Evolutionary conservation across 2,888 invertebrate species (phyloP).

Genomic region (Nomada fucata): DNA sequence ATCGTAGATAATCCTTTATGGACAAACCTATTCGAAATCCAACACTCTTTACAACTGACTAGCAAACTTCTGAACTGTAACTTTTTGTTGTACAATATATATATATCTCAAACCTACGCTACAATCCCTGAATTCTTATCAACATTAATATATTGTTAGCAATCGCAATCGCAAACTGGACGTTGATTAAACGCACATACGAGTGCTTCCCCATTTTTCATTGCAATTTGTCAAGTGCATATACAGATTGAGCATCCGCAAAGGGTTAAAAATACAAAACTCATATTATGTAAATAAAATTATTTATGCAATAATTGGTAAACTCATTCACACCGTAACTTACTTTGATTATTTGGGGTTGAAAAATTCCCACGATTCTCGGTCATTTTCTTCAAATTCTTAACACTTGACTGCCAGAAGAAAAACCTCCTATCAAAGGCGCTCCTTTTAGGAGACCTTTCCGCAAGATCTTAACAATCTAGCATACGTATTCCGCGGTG

Average conservation of each 20-base stretch:
- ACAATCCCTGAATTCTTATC: no score
- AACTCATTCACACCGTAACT: background rate
- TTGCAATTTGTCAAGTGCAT: no score
- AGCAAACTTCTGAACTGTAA: no score
- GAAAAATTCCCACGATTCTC: slow-evolving; percentile 90
- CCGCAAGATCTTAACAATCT: slow-evolving; percentile 77
- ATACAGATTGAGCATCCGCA: no score
- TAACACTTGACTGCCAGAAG: slow-evolving; percentile 58
- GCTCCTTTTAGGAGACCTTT: slow-evolving; percentile 79
- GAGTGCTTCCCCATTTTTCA: no score
- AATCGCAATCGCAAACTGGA: no score
- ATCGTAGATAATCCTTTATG: background rate
- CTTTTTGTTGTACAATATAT: no score
- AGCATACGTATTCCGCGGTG: slow-evolving; percentile 72
- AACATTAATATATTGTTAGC: background rate
- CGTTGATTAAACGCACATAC: no score
- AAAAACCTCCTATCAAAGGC: slow-evolving; percentile 73
- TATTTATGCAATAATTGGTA: background rate
- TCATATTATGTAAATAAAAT: slow-evolving; percentile 63
- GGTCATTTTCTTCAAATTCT: slow-evolving; percentile 86
- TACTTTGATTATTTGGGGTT: slow-evolving; percentile 86
- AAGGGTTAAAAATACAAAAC: background rate
- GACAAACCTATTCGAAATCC: no score
- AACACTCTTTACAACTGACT: no score
- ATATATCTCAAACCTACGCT: no score